Evolutionary conservation across 2,797 vertebrate species (phyloP).

Genomic region (Ataeniobius toweri): DNA sequence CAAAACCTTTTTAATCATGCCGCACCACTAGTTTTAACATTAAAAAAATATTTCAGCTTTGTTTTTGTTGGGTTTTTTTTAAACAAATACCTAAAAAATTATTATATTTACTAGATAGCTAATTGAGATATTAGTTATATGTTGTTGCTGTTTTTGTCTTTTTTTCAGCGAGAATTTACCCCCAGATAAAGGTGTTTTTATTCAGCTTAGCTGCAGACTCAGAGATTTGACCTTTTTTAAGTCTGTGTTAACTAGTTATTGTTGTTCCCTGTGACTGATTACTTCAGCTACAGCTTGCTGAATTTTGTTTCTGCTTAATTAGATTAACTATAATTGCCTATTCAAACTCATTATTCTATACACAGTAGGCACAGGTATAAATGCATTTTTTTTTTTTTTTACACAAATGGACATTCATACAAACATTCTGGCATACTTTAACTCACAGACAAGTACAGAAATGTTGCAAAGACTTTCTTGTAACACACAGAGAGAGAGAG

Average conservation of each 20-base stretch:
- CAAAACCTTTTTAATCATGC: background rate
- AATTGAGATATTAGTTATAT: background rate
- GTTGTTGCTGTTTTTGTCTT: background rate
- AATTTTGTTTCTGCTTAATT: background rate
- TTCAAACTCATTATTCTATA: background rate
- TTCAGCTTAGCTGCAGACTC: background rate
- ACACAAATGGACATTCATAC: constrained; percentile 12
- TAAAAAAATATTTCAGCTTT: background rate
- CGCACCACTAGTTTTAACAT: background rate
- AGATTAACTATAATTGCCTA: constrained; percentile 5
- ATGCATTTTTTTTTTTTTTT: constrained; percentile 40
- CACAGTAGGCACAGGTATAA: constrained; percentile 6
- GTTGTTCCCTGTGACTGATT: background rate
- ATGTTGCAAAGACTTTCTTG: constrained; percentile 14
- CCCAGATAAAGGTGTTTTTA: background rate
- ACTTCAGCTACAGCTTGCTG: background rate
- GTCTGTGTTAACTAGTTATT: background rate
- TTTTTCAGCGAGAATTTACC: background rate
- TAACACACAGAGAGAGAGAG: constrained; percentile 14
- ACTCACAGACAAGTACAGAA: constrained; percentile 33
- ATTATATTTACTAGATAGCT: background rate
- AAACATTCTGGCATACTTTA: constrained; percentile 27
- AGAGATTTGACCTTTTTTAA: background rate
- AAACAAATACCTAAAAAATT: background rate
- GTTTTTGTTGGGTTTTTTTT: background rate